Evolutionary conservation across 2,113 vertebrate species (phyloP).

Genomic region (Fukomys damarensis): DNA sequence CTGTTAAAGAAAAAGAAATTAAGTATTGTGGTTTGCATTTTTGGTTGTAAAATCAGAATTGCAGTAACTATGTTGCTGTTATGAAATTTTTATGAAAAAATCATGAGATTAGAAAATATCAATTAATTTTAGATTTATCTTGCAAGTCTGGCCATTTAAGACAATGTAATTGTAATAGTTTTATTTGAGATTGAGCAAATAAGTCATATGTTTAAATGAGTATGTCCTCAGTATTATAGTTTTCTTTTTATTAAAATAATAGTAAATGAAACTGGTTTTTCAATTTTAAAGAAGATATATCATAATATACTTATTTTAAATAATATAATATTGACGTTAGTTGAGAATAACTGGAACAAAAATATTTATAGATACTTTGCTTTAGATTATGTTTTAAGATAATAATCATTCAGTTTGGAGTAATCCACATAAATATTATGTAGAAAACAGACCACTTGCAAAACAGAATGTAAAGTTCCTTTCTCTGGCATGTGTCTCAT

Average conservation of each 20-base stretch:
- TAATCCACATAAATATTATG: slow-evolving; percentile 42
- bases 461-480: slow-evolving; percentile 40
- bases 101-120: slow-evolving; percentile 84
- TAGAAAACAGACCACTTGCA: slow-evolving; percentile 38
- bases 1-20: slow-evolving; percentile 69
- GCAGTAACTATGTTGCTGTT: slow-evolving; percentile 79
- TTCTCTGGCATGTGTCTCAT: slow-evolving; percentile 43
- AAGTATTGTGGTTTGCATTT: slow-evolving; percentile 70
- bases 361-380: slow-evolving; percentile 30
- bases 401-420: slow-evolving; percentile 64
- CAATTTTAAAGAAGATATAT: slow-evolving; percentile 60
- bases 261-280: slow-evolving; percentile 50
- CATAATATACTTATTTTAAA: slow-evolving; percentile 52
- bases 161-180: slow-evolving; percentile 76
- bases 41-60: slow-evolving; percentile 80
- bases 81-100: slow-evolving; percentile 83
- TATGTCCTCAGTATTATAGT: slow-evolving; percentile 55
- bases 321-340: slow-evolving; percentile 58
- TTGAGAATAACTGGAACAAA: slow-evolving; percentile 62
- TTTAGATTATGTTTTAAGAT: slow-evolving; percentile 54
- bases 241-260: slow-evolving; percentile 51
- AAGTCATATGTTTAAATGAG: slow-evolving; percentile 78
- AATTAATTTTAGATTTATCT: slow-evolving; percentile 84
- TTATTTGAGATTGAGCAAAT: slow-evolving; percentile 77
- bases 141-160: slow-evolving; percentile 79